Evolutionary conservation across 2,888 invertebrate genomes (phyloP), one percentile per base, ranked within the genome.

Genomic region (Chrysotoxum bicinctum): DNA sequence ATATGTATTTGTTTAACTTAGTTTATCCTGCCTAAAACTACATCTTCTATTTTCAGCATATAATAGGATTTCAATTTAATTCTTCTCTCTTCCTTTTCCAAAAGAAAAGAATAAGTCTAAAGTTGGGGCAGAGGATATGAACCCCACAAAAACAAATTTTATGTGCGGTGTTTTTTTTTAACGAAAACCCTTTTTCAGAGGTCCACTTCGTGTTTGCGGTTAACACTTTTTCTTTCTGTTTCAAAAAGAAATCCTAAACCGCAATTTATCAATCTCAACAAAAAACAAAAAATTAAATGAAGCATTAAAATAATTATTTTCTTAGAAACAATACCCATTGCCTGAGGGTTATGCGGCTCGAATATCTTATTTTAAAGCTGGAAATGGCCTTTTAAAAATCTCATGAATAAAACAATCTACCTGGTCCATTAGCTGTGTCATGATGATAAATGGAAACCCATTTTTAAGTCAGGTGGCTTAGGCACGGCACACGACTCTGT

Each of bases 391-490:
- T 35, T 35, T 35, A 14, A 50, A 43, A 64, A 66, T 21, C 48
- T 35, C 48, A 66, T 66, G 50, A 50, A 50, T 50, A 66, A 66
- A 66, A 37, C 48, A 66, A 66, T 50, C 35, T 50, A 66, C 50
- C 66, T 66, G 66, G 35, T 16, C 48, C 48, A 66, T 66, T 66
- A 66, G 66, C 23, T 54, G 40, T 50, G 52, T 48, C 64, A 64
- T 62, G 52, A 70, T 81, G 64, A 80, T 62, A 69, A 62, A 80
- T 75, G 62, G 21, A 19, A 66, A 62, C 19, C 48, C 23, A 81
- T 52, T 74, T 52, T 69, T 45, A 35, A 26, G 30, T 58, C n/a
- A 62, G 52, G 48, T 77, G 35, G 58, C 35, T 45, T 19, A 26
- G 14, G 43, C 30, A 21, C 10, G 19, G 52, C 19, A 43, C 48